Base-by-base conservation (phyloP, 2,113 vertebrate species). In the Ramphastos sulfuratus region DNA sequence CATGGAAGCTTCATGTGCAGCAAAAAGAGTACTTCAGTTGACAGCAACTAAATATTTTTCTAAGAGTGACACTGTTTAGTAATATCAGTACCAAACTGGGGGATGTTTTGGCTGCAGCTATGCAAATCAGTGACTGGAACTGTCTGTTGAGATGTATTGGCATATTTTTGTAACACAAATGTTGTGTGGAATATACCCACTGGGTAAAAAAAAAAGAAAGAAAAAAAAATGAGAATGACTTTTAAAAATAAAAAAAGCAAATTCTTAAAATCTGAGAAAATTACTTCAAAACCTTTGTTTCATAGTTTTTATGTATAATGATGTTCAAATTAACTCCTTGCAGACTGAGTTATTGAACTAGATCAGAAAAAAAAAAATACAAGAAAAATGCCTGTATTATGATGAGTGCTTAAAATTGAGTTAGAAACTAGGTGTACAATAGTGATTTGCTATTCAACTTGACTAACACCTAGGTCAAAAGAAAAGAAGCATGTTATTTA, bases 101-200 rank as follows among this genome's bases (percentile, higher is more conserved):
- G 92, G 91, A 71, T 79, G 33, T 87, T 95, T 92, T 74, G 82
- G 74, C 76, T 96, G 87, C 70, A 77, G 15, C 50, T 82, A 83
- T 91, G 89, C 76, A 95, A 94, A 87, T 79, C 58, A 76, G 59
- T 82, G 69, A 71, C 79, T 67, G 87, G n/a, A 39, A 39, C 80
- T 69, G 39, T 65, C 84, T 85, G 69, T 81, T 88, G 72, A 95
- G 67, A 85, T 31, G 28, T 31, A 75, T 6, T 30, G 17, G 48
- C 17, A 66, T 77, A 63, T 56, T 83, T 84, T 78, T 91, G 48
- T 30, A 30, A 54, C 61, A 85, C 24, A 91, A 75, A 65, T 27
- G 19, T 28, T 70, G 31, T 35, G 64, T 50, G 18, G 15, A 86
- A 82, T 50, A 46, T 24, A n/a, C 15, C 31, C 48, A 39, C 0